Evolutionary conservation across 2,888 invertebrate genomes (phyloP).

Genomic region (Tanypteryx hageni): DNA sequence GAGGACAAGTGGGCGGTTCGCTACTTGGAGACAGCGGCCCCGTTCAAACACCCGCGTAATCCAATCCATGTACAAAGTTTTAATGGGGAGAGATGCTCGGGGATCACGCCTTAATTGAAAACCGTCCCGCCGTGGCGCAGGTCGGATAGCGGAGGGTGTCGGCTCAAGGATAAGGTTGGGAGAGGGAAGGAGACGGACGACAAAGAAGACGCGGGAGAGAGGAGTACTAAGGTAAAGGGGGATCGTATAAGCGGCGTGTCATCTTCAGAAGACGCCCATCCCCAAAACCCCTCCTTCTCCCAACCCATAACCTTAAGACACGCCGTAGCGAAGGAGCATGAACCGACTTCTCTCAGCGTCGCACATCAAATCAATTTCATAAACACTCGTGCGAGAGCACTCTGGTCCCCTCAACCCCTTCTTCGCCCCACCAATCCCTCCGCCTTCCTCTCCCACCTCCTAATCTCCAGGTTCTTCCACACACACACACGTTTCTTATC

Average conservation of each 20-base stretch:
- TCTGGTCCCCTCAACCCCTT: background rate
- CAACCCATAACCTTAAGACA: background rate
- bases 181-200: background rate
- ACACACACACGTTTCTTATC: no score
- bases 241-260: constrained; percentile 15
- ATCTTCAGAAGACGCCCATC: background rate
- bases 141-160: background rate
- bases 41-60: constrained; percentile 65
- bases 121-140: background rate
- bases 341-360: background rate
- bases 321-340: background rate
- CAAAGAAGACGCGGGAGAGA: background rate
- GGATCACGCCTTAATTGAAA: constrained; percentile 65
- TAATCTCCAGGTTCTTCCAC: background rate
- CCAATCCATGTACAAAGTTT: constrained; percentile 65
- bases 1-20: constrained; percentile 19
- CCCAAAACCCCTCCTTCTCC: background rate
- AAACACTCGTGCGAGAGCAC: constrained; percentile 19
- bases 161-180: background rate
- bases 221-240: background rate
- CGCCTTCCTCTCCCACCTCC: background rate
- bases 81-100: constrained; percentile 60
- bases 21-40: constrained; percentile 9
- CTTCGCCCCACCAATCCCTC: background rate
- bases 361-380: constrained; percentile 49